Conservation (phyloP, 2,888 invertebrate species). For the Merodon equestris region DNA sequence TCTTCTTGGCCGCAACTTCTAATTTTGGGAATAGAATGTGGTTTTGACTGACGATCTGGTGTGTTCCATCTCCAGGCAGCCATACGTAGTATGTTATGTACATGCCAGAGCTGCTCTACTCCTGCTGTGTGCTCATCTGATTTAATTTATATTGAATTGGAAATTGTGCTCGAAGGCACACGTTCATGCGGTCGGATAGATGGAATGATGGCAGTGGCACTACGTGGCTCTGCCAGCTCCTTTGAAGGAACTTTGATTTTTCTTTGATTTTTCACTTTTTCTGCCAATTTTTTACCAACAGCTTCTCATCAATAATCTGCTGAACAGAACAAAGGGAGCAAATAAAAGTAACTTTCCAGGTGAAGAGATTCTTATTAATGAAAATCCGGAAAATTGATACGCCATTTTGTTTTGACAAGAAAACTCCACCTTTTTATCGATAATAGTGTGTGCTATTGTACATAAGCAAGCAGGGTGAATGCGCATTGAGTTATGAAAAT, state of each 20-base stretch:
- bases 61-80: too few relatives aligned
- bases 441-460: neutral
- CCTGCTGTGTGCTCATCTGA: slow-evolving; percentile 53
- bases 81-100: too few relatives aligned
- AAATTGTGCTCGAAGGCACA: slow-evolving; percentile 50
- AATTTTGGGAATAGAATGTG: slow-evolving; percentile 65
- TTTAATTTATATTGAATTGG: slow-evolving; percentile 66
- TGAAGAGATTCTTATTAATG: neutral
- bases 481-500: slow-evolving; percentile 58
- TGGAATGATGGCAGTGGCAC: neutral
- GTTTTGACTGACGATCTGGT: slow-evolving; percentile 53
- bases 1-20: slow-evolving; percentile 65
- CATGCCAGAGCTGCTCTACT: too few relatives aligned
- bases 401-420: slow-evolving; percentile 44
- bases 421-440: slow-evolving; percentile 40
- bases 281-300: slow-evolving; percentile 12
- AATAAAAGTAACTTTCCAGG: neutral
- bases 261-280: neutral
- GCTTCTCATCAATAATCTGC: slow-evolving; percentile 25
- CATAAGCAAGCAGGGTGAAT: slow-evolving; percentile 6
- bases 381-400: neutral
- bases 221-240: neutral
- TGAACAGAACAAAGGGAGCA: neutral
- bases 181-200: slow-evolving; percentile 7
- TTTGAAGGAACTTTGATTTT: slow-evolving; percentile 11